Conservation (phyloP, 1,140 invertebrate genomes). For the Pachypeltis micranthus region DNA sequence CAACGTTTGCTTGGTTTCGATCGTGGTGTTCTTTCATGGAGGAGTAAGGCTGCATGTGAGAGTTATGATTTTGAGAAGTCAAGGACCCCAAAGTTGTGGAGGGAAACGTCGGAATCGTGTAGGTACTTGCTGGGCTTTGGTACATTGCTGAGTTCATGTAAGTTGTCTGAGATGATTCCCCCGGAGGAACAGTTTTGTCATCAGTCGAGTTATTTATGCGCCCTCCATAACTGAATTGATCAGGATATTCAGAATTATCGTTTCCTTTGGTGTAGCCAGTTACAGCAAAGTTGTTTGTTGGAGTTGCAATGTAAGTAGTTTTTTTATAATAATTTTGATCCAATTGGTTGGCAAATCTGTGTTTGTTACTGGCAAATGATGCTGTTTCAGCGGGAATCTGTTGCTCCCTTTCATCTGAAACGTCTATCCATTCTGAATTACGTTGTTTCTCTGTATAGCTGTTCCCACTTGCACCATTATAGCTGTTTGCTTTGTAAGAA, state of each 20-base stretch:
- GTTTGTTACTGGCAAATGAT: constrained; percentile 48
- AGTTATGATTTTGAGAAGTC: background rate
- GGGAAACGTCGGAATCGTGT: background rate
- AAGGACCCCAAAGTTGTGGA: background rate
- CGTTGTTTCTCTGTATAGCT: no score
- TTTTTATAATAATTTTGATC: constrained; percentile 15
- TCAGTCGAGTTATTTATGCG: no score
- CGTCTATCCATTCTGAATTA: no score
- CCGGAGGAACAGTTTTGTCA: no score
- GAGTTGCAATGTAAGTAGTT: background rate
- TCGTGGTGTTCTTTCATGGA: background rate
- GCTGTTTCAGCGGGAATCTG: constrained; percentile 62
- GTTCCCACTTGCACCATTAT: no score
- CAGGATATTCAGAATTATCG: no score
- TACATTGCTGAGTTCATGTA: background rate
- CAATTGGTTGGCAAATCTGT: constrained; percentile 22
- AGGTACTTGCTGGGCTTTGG: background rate
- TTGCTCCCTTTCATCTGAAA: constrained; percentile 47
- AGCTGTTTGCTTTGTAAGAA: no score
- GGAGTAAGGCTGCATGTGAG: constrained; percentile 2
- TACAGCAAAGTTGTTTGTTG: background rate
- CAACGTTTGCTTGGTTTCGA: background rate
- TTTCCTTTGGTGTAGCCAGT: no score
- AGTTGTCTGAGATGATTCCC: no score
- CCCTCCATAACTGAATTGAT: no score